Conservation (phyloP, 2,113 vertebrate species). For the Phaethon lepturus region DNA sequence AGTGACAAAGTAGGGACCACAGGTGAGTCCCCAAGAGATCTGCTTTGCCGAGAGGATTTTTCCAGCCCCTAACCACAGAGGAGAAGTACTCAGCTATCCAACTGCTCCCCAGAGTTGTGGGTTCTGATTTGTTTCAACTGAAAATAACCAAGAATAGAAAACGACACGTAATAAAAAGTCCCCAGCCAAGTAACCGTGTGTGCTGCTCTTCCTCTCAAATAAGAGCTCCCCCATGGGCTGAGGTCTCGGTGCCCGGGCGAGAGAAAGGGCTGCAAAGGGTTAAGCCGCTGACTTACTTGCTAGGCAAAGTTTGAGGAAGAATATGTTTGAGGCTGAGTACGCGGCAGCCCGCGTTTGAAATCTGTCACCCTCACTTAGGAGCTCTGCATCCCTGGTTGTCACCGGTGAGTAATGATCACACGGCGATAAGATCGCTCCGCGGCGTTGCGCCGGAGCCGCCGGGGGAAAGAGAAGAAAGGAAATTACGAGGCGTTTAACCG, state of each 20-base stretch:
- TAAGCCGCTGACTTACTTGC: slow-evolving; percentile 65
- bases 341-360: slow-evolving; percentile 51
- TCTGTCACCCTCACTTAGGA: slow-evolving; percentile 58
- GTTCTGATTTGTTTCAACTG: background rate
- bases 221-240: background rate
- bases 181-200: background rate
- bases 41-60: background rate
- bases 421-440: slow-evolving; percentile 46
- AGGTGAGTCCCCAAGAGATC: background rate
- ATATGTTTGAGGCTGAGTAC: slow-evolving; percentile 9
- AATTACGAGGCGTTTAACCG: slow-evolving; percentile 13
- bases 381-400: slow-evolving; percentile 12
- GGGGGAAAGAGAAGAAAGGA: background rate
- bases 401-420: slow-evolving; percentile 42
- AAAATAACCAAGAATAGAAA: slow-evolving; percentile 2
- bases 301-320: slow-evolving; percentile 51
- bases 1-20: background rate
- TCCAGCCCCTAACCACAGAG: background rate
- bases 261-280: slow-evolving; percentile 64
- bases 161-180: background rate
- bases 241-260: background rate
- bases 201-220: background rate
- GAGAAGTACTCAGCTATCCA: background rate
- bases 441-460: slow-evolving; percentile 19
- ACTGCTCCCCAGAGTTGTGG: background rate